phyloP scores from a whole-genome alignment of 2,888 invertebrate genomes.

The Ceraclea dissimilis region DNA sequence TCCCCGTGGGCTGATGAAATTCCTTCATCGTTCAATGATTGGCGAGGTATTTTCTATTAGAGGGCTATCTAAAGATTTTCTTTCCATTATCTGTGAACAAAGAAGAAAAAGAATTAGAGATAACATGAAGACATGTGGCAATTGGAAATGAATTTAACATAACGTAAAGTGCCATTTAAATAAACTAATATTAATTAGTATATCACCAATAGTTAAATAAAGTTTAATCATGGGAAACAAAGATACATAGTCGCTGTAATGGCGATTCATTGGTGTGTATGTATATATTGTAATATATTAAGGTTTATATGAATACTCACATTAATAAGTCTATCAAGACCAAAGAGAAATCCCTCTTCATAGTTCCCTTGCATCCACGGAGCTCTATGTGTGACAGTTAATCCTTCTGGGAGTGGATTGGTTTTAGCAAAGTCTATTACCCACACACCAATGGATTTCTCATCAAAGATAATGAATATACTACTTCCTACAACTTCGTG shows the following conservation, averaged over 20 bases:
- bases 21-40: slow-evolving; percentile 22
- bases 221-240: no score
- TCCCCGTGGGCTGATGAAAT: background rate
- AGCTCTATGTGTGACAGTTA: slow-evolving; percentile 67
- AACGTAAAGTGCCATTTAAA: no score
- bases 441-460: slow-evolving; percentile 85
- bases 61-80: slow-evolving; percentile 13
- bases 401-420: slow-evolving; percentile 60
- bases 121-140: background rate
- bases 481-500: slow-evolving; percentile 94
- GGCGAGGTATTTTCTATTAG: slow-evolving; percentile 13
- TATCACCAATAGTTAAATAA: no score
- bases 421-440: slow-evolving; percentile 97
- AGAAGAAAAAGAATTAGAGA: slow-evolving; percentile 1
- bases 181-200: no score
- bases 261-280: no score
- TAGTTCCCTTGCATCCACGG: slow-evolving; percentile 91
- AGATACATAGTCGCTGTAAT: no score
- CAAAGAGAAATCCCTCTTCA: slow-evolving; percentile 91
- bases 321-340: slow-evolving; percentile 84
- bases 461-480: slow-evolving; percentile 88
- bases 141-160: background rate
- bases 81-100: slow-evolving; percentile 22
- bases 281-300: no score
- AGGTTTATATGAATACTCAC: slow-evolving; percentile 37